phyloP scores from a whole-genome alignment of 2,113 vertebrate species.

The Gopherus evgoodei region DNA sequence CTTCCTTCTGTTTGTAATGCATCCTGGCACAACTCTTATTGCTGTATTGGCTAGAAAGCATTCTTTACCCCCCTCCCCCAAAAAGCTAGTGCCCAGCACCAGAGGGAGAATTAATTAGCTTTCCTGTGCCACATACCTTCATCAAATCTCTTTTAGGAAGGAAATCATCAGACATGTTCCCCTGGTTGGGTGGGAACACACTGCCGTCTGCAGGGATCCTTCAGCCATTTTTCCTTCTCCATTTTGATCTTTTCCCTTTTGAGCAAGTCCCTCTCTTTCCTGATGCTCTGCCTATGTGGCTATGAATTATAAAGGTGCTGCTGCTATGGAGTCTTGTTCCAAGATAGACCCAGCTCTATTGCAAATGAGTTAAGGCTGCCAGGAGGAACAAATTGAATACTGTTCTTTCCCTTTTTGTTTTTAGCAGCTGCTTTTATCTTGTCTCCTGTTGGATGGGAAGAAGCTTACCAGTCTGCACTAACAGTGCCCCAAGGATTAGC shows the following conservation, averaged over 20 bases:
- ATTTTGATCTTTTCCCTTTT: neutral
- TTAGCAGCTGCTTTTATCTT: neutral
- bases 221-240: no score
- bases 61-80: neutral
- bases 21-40: constrained; percentile 4
- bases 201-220: neutral
- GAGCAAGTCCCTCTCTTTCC: neutral
- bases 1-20: neutral
- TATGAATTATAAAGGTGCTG: neutral
- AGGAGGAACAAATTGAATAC: neutral
- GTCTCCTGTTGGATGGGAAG: accelerated
- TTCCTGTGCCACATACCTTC: neutral
- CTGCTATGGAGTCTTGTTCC: neutral
- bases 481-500: accelerated
- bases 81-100: constrained; percentile 10
- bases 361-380: neutral
- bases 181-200: neutral
- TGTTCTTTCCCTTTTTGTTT: neutral
- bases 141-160: neutral
- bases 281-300: neutral
- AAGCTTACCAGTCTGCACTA: neutral
- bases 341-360: neutral
- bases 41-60: neutral
- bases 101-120: constrained; percentile 1
- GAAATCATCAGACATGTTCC: neutral